phyloP scores from a whole-genome alignment of 2,113 vertebrate species.

The Pipra filicauda region DNA sequence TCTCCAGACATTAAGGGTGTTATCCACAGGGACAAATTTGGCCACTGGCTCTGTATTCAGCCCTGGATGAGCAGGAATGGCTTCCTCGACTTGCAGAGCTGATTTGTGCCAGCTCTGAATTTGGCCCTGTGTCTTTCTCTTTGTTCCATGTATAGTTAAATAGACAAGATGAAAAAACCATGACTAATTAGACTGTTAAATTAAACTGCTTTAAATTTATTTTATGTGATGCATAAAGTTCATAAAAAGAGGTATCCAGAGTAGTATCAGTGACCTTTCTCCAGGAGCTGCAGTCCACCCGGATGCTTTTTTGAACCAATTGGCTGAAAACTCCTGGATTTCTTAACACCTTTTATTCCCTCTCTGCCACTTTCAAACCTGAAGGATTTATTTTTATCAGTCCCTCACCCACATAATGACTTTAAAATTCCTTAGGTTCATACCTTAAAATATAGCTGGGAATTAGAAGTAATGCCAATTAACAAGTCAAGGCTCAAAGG shows the following conservation, averaged over 20 bases:
- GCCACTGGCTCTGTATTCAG: not conserved
- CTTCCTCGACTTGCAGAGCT: not conserved
- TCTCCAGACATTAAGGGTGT: not conserved
- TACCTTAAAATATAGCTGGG: conserved; percentile 82
- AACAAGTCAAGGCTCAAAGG: conserved; percentile 78
- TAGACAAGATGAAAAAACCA: conserved; percentile 72
- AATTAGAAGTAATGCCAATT: conserved; percentile 84
- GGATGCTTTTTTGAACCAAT: conserved; percentile 62
- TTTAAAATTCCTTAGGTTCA: conserved; percentile 82
- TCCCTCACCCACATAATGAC: conserved; percentile 81
- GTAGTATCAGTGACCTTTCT: conserved; percentile 69
- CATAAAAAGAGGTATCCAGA: conserved; percentile 68
- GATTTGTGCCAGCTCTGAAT: conserved; percentile 11
- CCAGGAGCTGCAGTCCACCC: conserved; percentile 44
- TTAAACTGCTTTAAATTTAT: conserved; percentile 77
- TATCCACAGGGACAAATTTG: not conserved
- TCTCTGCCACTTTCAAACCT: conserved; percentile 74
- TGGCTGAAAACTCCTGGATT: conserved; percentile 68
- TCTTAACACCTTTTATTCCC: conserved; percentile 74
- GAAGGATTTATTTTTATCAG: conserved; percentile 82
- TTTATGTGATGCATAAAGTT: conserved; percentile 76
- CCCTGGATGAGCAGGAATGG: not conserved
- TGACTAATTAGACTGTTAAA: conserved; percentile 79
- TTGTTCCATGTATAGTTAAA: conserved; percentile 54
- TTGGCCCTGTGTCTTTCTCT: conserved; percentile 58